Evolutionary conservation across 2,113 vertebrate species (phyloP).

Genomic region (Tachuris rubrigastra): DNA sequence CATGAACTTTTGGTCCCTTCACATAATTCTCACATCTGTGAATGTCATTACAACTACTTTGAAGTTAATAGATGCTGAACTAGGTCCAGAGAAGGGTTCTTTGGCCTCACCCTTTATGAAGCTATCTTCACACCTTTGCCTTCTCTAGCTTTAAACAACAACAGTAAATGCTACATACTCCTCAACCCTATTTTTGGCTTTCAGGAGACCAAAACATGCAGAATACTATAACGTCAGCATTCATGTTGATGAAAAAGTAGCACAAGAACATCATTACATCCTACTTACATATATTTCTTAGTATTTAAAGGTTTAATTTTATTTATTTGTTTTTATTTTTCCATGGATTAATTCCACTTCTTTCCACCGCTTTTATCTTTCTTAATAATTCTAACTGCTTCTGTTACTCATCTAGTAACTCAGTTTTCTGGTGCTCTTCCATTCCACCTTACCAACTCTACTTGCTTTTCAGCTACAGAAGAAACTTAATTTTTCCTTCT

Average conservation of each 20-base stretch:
- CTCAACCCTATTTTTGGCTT: neutral
- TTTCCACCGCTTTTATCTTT: neutral
- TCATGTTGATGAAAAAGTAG: neutral
- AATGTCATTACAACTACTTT: neutral
- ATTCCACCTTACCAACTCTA: neutral
- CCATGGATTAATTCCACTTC: neutral
- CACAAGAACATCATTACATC: rapidly evolving
- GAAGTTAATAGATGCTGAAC: neutral
- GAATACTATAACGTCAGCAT: neutral
- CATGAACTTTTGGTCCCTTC: neutral
- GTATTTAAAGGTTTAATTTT: neutral
- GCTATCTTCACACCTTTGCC: neutral
- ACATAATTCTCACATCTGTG: neutral
- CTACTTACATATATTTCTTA: neutral
- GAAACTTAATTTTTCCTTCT: neutral
- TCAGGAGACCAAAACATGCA: neutral
- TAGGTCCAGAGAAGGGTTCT: neutral
- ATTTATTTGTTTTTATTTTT: neutral
- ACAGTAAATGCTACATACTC: neutral
- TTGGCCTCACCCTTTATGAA: neutral
- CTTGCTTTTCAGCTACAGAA: neutral
- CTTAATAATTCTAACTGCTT: neutral
- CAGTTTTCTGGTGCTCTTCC: neutral
- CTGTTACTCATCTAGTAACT: neutral
- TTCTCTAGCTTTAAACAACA: neutral